Base-by-base conservation (phyloP, 1,140 invertebrate genomes). In the Aporrectodea caliginosa region DNA sequence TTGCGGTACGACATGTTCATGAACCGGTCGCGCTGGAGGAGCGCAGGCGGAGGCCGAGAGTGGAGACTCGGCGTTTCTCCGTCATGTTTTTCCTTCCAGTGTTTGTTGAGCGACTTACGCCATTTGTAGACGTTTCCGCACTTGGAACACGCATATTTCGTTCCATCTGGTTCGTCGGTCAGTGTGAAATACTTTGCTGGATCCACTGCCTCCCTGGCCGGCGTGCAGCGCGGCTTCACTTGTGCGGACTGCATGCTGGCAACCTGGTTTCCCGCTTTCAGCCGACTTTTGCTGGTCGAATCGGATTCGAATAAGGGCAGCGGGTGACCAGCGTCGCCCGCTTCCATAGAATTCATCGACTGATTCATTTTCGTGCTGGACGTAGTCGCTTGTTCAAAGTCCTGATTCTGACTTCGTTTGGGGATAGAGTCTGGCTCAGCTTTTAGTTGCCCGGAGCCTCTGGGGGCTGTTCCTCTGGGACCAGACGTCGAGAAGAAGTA, bases 21-120 rank as follows among this genome's bases (percentile, higher is more conserved):
- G 22, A 58, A 58, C 43, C 43, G 43, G 6, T 58, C 43, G 6
- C 43, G 6, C 22, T 58, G 43, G 43, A 58, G 43, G 43, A 75
- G n/a, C 2, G 22, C 2, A 6, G 35, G 74, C 2, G 30, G 35
- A 2, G 34, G 22, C 35, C n/a, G n/a, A 12, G 22, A 2, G 30
- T 32, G 32, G 27, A 77, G 79, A 70, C 77, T 79, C 69, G 81
- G 81, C 1, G 69, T 78, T 43, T 82, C 76, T 22, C 82, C 83
- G 78, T 82, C 84, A 81, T 88, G 88, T 76, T 88, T 88, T 76
- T 88, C 88, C 82, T 88, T 88, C 88, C 88, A 88, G 79, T 88
- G 88, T 81, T 88, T 88, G 80, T 88, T 88, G 0, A 88, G 80
- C n/a, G 86, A 87, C 75, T 88, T 88, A 68, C 86, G 80, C 87